Percentiles rank a stretch among this genome's conserved stretches.
Conservation (phyloP, 2,113 vertebrate genomes). For the Oreocharis arfaki region DNA sequence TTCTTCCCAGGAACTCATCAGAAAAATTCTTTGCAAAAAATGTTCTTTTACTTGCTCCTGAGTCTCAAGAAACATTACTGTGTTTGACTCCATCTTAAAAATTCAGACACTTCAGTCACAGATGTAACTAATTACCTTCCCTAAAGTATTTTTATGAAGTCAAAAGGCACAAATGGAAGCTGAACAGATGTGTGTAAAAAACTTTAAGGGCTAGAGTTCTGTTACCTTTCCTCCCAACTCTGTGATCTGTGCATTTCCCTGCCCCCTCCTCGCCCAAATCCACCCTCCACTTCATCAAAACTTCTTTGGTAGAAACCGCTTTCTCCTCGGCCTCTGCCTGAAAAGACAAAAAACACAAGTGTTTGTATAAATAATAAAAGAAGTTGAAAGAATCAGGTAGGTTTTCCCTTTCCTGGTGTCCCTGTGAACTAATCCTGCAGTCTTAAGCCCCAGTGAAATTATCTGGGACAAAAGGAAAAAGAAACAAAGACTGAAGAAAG, state of each 20-base stretch:
- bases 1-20: background rate
- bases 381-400: background rate
- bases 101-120: background rate
- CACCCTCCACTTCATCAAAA: constrained; percentile 97
- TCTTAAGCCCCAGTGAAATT: background rate
- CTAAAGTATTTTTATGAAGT: background rate
- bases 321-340: constrained; percentile 96
- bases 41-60: background rate
- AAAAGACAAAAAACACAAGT: constrained; percentile 63
- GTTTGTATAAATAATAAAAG: constrained; percentile 5
- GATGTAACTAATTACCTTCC: background rate
- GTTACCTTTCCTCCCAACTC: constrained; percentile 99
- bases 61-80: background rate
- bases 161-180: constrained; percentile 11
- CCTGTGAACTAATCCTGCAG: background rate
- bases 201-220: background rate
- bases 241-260: constrained; percentile 98
- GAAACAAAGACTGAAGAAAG: background rate
- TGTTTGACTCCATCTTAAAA: background rate
- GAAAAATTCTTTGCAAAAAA: background rate
- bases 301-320: constrained; percentile 99
- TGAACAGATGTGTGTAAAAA: background rate
- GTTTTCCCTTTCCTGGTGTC: background rate
- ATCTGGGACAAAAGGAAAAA: background rate
- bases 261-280: constrained; percentile 89